Conservation (phyloP, 2,797 vertebrate genomes). For the Sciurus carolinensis region DNA sequence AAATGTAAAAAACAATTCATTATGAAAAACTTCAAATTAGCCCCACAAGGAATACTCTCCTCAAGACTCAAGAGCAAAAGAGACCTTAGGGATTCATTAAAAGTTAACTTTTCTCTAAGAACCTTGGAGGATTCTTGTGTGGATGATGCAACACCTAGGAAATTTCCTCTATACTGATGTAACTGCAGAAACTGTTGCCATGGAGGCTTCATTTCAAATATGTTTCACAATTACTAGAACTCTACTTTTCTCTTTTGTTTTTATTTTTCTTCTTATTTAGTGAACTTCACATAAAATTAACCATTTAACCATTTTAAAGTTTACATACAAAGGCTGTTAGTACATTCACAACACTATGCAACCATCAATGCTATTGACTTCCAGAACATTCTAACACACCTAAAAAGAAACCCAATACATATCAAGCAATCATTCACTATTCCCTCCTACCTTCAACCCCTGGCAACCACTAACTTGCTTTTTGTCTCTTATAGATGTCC, state of each 20-base stretch:
- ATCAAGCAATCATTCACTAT: not conserved
- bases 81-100: slow-evolving; percentile 67
- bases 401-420: not conserved
- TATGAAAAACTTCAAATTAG: slow-evolving; percentile 65
- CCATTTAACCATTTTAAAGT: slow-evolving; percentile 15
- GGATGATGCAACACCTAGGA: slow-evolving; percentile 42
- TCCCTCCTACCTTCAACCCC: not conserved
- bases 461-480: not conserved
- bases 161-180: slow-evolving; percentile 22
- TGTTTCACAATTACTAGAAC: not conserved
- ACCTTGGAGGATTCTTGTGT: slow-evolving; percentile 32
- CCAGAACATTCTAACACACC: not conserved
- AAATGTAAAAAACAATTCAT: slow-evolving; percentile 75
- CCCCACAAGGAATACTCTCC: slow-evolving; percentile 29
- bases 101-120: slow-evolving; percentile 76
- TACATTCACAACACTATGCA: not conserved
- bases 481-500: not conserved
- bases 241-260: not conserved
- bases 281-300: slow-evolving; percentile 57
- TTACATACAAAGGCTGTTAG: not conserved
- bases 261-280: slow-evolving; percentile 27
- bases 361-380: not conserved
- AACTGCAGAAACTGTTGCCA: slow-evolving; percentile 45
- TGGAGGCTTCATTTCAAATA: slow-evolving; percentile 22
- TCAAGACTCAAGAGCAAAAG: slow-evolving; percentile 28